These are phyloP conservation scores for Anoplolepis gracilipes DNA, from an alignment of 1,140 invertebrate genomes.

Conservation along the genomic window DNA sequence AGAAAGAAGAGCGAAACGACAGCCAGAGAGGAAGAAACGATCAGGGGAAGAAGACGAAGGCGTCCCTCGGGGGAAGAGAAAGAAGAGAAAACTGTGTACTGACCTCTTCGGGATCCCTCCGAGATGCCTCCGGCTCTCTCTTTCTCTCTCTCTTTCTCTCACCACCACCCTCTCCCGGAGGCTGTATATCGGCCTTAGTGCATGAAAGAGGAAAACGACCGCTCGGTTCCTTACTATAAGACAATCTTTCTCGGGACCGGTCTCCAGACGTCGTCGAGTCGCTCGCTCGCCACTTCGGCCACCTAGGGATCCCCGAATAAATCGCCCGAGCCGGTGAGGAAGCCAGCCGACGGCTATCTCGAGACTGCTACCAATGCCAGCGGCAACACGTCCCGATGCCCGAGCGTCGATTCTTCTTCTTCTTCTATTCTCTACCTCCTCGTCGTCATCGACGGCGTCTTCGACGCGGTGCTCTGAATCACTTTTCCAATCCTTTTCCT, in stretches of 20 bases:
- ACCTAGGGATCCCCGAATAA: constrained; percentile 81
- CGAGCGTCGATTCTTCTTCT: constrained; percentile 64
- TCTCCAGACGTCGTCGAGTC: constrained; percentile 53
- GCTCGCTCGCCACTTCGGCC: constrained; percentile 78
- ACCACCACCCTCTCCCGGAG: neutral
- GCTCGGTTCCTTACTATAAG: neutral
- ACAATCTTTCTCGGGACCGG: constrained; percentile 18
- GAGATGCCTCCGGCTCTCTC: neutral
- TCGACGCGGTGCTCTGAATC: constrained; percentile 11
- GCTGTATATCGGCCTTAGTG: neutral
- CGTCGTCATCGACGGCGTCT: constrained; percentile 29
- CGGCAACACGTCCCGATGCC: constrained; percentile 82
- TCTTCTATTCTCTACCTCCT: constrained; percentile 64
- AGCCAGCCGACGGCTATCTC: constrained; percentile 85
- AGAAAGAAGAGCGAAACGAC: constrained; percentile 59
- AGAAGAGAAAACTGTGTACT: constrained; percentile 23
- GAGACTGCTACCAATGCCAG: constrained; percentile 86
- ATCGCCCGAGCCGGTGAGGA: constrained; percentile 82
- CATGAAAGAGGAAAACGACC: constrained; percentile 33
- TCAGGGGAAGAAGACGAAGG: constrained; percentile 16
- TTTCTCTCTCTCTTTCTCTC: constrained; percentile 13
- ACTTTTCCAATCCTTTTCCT: neutral
- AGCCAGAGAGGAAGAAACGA: constrained; percentile 38
- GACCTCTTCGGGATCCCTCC: constrained; percentile 25
- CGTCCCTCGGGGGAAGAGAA: neutral